Percentiles rank a stretch among this genome's conserved stretches.
These are phyloP conservation scores for Rhingia campestris DNA, from an alignment of 2,888 invertebrate genomes.

Conservation along the genomic window DNA sequence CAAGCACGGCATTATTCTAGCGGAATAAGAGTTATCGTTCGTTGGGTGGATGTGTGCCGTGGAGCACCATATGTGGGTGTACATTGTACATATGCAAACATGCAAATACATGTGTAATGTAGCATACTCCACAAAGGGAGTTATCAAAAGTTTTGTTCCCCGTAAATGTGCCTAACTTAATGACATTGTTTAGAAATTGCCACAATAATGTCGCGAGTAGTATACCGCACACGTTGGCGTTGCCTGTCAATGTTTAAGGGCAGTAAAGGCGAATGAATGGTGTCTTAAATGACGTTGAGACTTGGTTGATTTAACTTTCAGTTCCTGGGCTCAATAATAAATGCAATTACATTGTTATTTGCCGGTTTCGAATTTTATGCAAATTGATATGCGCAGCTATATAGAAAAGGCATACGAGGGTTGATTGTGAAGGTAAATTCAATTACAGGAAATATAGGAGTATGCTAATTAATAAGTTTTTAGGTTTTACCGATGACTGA, in stretches of 20 bases:
- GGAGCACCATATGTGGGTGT: slow-evolving; percentile 11
- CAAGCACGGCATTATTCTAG: slow-evolving; percentile 11
- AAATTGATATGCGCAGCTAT: slow-evolving; percentile 21
- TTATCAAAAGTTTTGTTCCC: slow-evolving; percentile 48
- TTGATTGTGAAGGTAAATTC: background rate
- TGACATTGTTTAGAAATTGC: slow-evolving; percentile 65
- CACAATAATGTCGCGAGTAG: slow-evolving; percentile 52
- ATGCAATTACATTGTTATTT: slow-evolving; percentile 57
- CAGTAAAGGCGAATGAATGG: slow-evolving; percentile 9
- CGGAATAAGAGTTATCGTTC: slow-evolving; percentile 51
- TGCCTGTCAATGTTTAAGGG: slow-evolving; percentile 12
- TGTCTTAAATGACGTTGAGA: slow-evolving; percentile 18
- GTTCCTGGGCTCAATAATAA: slow-evolving; percentile 55
- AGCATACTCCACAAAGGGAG: slow-evolving; percentile 15
- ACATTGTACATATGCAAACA: slow-evolving; percentile 24
- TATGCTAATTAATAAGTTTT: no score
- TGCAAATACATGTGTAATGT: slow-evolving; percentile 31
- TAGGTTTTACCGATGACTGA: no score
- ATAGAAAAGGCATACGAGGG: slow-evolving; percentile 8
- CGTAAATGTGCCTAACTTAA: slow-evolving; percentile 65
- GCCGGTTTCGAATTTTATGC: slow-evolving; percentile 40
- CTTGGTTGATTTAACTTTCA: slow-evolving; percentile 21
- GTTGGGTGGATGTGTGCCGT: slow-evolving; percentile 34
- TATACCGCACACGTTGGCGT: background rate
- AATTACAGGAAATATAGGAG: background rate